Conservation (phyloP, 2,888 invertebrate species). For the Hybos culiciformis region DNA sequence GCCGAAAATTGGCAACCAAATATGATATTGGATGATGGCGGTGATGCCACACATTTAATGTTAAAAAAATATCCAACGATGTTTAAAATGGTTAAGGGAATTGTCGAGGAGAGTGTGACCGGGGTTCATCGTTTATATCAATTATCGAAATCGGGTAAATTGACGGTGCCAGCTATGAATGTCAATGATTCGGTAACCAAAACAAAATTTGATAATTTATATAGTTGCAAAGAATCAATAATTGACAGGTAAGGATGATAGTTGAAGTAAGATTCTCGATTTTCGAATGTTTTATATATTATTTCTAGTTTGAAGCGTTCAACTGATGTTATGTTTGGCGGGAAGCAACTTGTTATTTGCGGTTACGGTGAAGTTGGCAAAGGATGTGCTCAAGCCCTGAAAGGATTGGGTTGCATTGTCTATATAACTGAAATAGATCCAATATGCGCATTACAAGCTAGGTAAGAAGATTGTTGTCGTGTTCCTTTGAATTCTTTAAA, state of each 20-base stretch:
- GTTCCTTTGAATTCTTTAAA: background rate
- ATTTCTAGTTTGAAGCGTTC: constrained; percentile 36
- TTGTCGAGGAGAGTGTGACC: constrained; percentile 95
- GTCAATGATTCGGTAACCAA: constrained; percentile 97
- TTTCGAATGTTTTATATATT: constrained; percentile 1
- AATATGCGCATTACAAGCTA: constrained; percentile 92
- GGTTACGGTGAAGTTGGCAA: constrained; percentile 97
- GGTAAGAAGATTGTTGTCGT: constrained; percentile 36
- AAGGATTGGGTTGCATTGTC: constrained; percentile 85
- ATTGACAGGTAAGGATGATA: constrained; percentile 51
- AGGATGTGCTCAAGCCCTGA: constrained; percentile 89
- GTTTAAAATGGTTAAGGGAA: constrained; percentile 89
- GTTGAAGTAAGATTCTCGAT: background rate
- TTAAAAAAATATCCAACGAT: constrained; percentile 87
- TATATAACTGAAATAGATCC: constrained; percentile 90
- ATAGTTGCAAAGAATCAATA: constrained; percentile 87
- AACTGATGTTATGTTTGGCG: constrained; percentile 89
- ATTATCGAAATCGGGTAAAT: constrained; percentile 83
- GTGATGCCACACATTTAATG: constrained; percentile 93
- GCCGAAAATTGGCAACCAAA: constrained; percentile 92
- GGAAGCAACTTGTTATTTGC: constrained; percentile 90
- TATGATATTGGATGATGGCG: constrained; percentile 95
- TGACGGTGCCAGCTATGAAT: constrained; percentile 95
- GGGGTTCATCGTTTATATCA: constrained; percentile 96
- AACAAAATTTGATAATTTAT: constrained; percentile 94